Evolutionary conservation across 2,888 invertebrate species (phyloP), one percentile per base, ranked within the genome.

Genomic region (Phanerotoma sp.): DNA sequence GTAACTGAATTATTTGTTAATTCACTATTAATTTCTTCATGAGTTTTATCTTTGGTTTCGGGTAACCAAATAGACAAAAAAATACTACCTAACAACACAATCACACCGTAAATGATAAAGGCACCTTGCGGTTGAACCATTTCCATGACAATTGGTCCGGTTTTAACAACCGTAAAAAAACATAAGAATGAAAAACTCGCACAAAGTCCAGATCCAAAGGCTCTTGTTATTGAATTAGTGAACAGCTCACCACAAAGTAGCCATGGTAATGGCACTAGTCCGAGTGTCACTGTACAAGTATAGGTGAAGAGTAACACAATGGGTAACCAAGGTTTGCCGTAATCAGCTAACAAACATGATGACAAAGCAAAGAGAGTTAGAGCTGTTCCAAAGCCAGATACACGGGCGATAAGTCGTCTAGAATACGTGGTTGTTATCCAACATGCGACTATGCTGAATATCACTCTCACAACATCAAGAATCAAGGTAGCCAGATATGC

Each of bases 211-310:
- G 87, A 84, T 0, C 88, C 88, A 0, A 86, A 68, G 0, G 87
- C 87, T 28, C 86, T 78, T 1, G 82, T 80, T 53, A 79, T 80
- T 1, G 82, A 80, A 1, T 87, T 82, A 21, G 35, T 20, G 66
- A 88, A 88, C 0, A 89, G 79, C 74, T 90, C 89, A 0, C 88
- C 88, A 61, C 86, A 85, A 83, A 89, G 84, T 25, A 87, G 84
- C 84, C 89, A 89, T 0, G 89, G 88, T 46, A 89, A 68, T 0
- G 88, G 86, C 10, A 85, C 81, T 15, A 86, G 69, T 0, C 88
- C 87, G 48, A 84, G 78, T 1, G 83, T 81, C 44, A 85, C 80
- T 46, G 84, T 83, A 38, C 81, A 79, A 10, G 85, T 84, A 65
- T 86, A 86, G 2, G 78, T 67, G 71, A 86, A 69, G 47, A 85